Conservation (phyloP, 2,113 vertebrate genomes). For the Lasiurus cinereus region DNA sequence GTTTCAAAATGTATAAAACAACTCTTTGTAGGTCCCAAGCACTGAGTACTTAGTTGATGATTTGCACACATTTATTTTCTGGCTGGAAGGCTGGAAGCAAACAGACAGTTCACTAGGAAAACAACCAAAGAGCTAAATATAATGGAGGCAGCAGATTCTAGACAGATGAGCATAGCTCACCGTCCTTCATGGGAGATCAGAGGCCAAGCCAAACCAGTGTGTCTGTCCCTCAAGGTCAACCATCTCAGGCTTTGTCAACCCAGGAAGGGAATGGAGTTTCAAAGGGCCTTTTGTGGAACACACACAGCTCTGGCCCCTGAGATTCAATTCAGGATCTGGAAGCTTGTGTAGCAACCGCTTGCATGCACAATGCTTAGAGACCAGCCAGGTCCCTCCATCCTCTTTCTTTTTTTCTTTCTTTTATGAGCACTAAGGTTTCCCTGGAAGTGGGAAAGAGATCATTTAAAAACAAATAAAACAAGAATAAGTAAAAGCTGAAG, state of each 20-base stretch:
- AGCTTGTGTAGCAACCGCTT: constrained; percentile 51
- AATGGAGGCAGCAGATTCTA: constrained; percentile 59
- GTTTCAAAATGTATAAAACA: neutral
- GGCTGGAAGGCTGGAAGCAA: constrained; percentile 67
- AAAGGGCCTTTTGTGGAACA: constrained; percentile 75
- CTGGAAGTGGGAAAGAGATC: neutral
- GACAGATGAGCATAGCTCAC: constrained; percentile 46
- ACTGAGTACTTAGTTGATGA: neutral
- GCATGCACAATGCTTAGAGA: neutral
- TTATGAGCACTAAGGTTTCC: neutral
- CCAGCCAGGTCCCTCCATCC: neutral
- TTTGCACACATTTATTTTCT: constrained; percentile 64
- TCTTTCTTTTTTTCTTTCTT: neutral
- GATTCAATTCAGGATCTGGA: constrained; percentile 71
- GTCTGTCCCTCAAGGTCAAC: constrained; percentile 48
- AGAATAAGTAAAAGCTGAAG: neutral
- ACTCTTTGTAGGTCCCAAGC: neutral
- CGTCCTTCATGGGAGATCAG: constrained; percentile 12
- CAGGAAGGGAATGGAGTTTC: constrained; percentile 68
- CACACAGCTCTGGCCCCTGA: constrained; percentile 63
- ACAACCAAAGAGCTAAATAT: constrained; percentile 76
- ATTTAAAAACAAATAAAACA: neutral
- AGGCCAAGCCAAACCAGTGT: constrained; percentile 33
- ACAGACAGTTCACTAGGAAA: constrained; percentile 77
- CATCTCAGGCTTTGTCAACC: constrained; percentile 51